phyloP scores from a whole-genome alignment of 2,113 vertebrate genomes.

The Hystrix brachyura region DNA sequence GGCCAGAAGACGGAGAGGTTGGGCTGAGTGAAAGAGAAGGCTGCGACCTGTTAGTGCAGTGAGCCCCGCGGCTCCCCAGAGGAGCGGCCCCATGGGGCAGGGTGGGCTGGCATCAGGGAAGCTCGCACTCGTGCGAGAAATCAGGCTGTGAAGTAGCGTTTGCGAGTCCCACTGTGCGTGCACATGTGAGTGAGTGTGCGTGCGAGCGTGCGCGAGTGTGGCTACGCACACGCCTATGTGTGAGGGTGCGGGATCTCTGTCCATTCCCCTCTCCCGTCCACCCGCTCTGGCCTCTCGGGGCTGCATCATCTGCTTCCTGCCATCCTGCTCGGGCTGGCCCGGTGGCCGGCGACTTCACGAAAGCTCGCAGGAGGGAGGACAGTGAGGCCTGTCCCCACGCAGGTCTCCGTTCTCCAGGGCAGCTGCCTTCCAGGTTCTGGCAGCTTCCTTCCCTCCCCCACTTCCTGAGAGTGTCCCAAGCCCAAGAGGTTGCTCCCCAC shows the following conservation, averaged over 20 bases:
- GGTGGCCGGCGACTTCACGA: accelerated
- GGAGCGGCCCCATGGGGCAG: neutral
- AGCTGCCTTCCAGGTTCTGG: neutral
- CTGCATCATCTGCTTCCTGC: neutral
- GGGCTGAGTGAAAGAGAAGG: neutral
- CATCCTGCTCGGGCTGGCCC: neutral
- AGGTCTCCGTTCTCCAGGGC: neutral
- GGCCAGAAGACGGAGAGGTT: neutral
- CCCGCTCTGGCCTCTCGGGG: neutral
- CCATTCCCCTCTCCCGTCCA: neutral
- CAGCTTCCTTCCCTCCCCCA: neutral
- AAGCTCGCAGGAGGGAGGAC: neutral
- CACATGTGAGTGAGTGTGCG: neutral
- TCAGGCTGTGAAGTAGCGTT: neutral
- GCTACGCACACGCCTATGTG: too few relatives aligned
- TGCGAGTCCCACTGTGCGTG: neutral
- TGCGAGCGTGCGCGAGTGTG: too few relatives aligned
- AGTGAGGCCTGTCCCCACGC: too few relatives aligned
- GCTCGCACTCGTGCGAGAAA: neutral
- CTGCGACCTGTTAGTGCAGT: neutral
- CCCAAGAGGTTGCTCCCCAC: neutral
- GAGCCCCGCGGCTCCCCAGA: neutral
- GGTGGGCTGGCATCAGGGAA: neutral
- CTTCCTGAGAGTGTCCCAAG: neutral
- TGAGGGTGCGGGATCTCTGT: neutral